Evolutionary conservation across 2,797 vertebrate genomes (phyloP).

Genomic region (Rhinophrynus dorsalis): DNA sequence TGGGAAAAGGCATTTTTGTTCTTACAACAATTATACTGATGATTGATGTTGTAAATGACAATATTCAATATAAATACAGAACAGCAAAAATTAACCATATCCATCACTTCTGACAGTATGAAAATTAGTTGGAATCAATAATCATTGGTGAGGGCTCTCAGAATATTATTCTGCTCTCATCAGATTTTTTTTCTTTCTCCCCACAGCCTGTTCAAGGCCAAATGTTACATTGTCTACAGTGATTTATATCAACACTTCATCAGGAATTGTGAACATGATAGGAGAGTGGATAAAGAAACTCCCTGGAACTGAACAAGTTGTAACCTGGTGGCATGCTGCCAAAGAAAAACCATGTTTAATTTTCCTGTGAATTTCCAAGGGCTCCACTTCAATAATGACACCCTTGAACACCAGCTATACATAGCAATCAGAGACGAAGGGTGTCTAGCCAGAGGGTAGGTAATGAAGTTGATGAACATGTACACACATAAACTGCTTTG

Average conservation of each 20-base stretch:
- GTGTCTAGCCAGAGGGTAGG: constrained; percentile 6
- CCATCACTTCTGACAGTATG: constrained; percentile 62
- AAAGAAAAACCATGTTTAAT: constrained; percentile 30
- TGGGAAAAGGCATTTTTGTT: constrained; percentile 66
- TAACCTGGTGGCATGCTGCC: neutral
- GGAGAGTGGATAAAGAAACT: constrained; percentile 4
- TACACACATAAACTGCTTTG: neutral
- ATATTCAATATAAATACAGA: constrained; percentile 69
- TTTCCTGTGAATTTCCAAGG: neutral
- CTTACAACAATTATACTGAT: constrained; percentile 66
- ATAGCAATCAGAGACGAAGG: constrained; percentile 16
- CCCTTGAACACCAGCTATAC: constrained; percentile 3
- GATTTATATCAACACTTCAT: constrained; percentile 28
- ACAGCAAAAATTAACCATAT: constrained; percentile 69
- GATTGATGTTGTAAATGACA: constrained; percentile 70
- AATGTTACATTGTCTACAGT: constrained; percentile 9
- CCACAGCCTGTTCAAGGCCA: constrained; percentile 30
- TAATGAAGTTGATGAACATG: constrained; percentile 19
- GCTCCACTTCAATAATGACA: constrained; percentile 1
- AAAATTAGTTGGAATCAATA: constrained; percentile 60
- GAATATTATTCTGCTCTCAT: constrained; percentile 4
- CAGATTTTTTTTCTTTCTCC: neutral
- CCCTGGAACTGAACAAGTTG: neutral
- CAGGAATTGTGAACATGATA: neutral
- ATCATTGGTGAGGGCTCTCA: constrained; percentile 50